Percentiles rank a stretch among this genome's conserved stretches.
Evolutionary conservation across 2,888 invertebrate genomes (phyloP).

Genomic region (Eugnorisma glareosa): DNA sequence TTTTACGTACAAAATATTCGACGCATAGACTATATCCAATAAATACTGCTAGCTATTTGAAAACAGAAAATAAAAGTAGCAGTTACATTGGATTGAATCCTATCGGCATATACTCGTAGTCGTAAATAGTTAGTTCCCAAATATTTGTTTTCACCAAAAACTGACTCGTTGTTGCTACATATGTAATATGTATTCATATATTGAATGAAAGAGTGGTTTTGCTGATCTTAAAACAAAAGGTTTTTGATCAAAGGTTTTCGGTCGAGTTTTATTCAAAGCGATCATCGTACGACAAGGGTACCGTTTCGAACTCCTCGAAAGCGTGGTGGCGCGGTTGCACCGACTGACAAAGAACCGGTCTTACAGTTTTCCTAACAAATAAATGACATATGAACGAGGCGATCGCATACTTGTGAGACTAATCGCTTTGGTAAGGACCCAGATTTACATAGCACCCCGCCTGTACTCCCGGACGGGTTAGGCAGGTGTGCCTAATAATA

Average conservation of each 20-base stretch:
- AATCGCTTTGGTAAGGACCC: too few species aligned
- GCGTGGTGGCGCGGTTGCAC: too few species aligned
- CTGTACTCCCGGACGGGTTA: too few species aligned
- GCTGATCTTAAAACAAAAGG: too few species aligned
- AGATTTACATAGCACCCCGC: too few species aligned
- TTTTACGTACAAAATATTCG: background rate
- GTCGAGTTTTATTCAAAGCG: background rate
- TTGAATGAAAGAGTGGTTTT: background rate
- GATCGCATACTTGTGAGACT: too few species aligned
- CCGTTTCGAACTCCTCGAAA: too few species aligned
- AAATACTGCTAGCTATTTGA: conserved; percentile 27
- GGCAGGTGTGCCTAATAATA: too few species aligned
- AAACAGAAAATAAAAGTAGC: conserved; percentile 23
- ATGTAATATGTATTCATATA: background rate
- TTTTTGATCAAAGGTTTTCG: background rate
- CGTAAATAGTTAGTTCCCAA: conserved; percentile 30
- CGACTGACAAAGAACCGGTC: too few species aligned
- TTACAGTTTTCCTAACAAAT: too few species aligned
- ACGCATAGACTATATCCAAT: conserved; percentile 9
- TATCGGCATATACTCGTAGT: conserved; percentile 3
- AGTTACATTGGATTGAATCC: conserved; percentile 30
- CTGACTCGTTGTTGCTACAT: background rate
- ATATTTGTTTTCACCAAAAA: conserved; percentile 20
- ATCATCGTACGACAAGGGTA: background rate
- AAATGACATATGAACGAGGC: too few species aligned